Percentiles rank a stretch among this genome's conserved stretches.
Evolutionary conservation across 2,888 invertebrate species (phyloP).

Genomic region (Lomographa bimaculata): DNA sequence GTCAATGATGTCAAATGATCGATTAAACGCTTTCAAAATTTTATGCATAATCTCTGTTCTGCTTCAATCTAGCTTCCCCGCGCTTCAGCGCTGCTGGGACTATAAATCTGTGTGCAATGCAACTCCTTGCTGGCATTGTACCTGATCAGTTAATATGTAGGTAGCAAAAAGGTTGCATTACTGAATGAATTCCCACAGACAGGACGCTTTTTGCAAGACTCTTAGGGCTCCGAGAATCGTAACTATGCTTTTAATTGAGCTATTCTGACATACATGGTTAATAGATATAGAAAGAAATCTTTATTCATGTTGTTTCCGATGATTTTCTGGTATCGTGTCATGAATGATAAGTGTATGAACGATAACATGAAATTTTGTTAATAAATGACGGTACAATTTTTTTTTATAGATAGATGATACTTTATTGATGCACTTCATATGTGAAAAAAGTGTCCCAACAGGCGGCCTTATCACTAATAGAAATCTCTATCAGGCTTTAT

Average conservation of each 20-base stretch:
- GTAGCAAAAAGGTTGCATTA: conserved; percentile 70
- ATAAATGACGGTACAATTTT: no score
- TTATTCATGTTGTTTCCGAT: conserved; percentile 11
- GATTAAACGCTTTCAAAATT: no score
- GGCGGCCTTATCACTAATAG: no score
- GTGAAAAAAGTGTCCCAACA: no score
- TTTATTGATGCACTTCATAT: no score
- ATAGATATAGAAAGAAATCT: conserved; percentile 13
- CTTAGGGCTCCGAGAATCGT: conserved; percentile 46
- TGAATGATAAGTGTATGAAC: conserved; percentile 11
- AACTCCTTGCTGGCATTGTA: conserved; percentile 44
- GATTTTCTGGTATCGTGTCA: conserved; percentile 5
- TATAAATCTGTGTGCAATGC: conserved; percentile 38
- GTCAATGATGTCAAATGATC: no score
- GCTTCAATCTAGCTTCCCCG: no score
- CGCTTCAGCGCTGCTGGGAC: no score
- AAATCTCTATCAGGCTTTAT: no score
- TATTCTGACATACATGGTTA: conserved; percentile 24
- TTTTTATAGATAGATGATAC: no score
- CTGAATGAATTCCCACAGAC: conserved; percentile 69
- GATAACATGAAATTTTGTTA: no score
- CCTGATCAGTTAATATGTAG: conserved; percentile 49
- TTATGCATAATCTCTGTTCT: no score
- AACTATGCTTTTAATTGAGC: conserved; percentile 41
- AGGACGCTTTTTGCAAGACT: conserved; percentile 48